Conservation (phyloP, 2,797 vertebrate species). For the Trachops cirrhosus region DNA sequence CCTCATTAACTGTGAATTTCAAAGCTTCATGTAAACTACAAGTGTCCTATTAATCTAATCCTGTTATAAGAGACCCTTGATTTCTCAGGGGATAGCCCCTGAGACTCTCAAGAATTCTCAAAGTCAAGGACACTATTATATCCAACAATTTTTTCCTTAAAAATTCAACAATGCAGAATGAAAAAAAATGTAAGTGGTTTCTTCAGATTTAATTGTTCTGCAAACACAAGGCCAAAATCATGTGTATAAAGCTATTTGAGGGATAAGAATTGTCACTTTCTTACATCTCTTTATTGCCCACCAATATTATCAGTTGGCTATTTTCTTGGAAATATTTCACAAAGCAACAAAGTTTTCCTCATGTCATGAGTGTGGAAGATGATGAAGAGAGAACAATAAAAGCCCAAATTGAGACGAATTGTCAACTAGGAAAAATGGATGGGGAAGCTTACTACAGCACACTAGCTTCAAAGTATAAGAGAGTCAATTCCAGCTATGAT, state of each 20-base stretch:
- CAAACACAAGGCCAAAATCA: conserved; percentile 22
- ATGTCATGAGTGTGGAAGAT: background rate
- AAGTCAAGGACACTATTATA: conserved; percentile 45
- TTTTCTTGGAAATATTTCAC: conserved; percentile 36
- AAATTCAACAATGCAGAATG: conserved; percentile 15
- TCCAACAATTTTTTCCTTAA: conserved; percentile 24
- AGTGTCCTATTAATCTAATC: conserved; percentile 33
- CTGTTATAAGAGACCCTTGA: background rate
- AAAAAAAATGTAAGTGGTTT: background rate
- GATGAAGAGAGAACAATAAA: conserved; percentile 8
- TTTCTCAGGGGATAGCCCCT: background rate
- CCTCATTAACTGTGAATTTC: conserved; percentile 27
- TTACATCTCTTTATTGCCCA: background rate
- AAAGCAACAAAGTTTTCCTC: background rate
- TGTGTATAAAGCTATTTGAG: background rate
- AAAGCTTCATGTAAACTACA: conserved; percentile 36
- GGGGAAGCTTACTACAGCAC: background rate
- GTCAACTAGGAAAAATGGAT: background rate
- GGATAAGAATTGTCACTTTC: background rate
- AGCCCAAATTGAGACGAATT: background rate
- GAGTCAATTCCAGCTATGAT: background rate
- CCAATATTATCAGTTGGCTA: background rate
- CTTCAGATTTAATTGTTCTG: background rate
- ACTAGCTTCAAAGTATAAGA: background rate
- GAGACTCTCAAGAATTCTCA: conserved; percentile 51